Base-by-base conservation (phyloP, 2,888 invertebrate species). In the Dynastes maya region DNA sequence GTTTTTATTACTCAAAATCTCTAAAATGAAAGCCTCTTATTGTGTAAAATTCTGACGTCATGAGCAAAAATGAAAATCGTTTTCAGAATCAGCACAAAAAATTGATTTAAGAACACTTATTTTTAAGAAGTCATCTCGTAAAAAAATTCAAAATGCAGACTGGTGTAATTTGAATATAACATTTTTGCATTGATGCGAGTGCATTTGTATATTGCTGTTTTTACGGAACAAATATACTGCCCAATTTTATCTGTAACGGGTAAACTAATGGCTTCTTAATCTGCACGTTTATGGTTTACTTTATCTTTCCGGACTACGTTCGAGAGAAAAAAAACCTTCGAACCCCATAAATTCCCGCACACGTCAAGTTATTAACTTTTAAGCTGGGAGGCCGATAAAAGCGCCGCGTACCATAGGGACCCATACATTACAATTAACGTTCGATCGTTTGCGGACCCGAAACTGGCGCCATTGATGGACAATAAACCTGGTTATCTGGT, bases 361-460 rank as follows among this genome's bases (percentile, higher is more conserved):
- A 16, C 22, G 61, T 45, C 22, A 61, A 61, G 29, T 61, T 61
- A 61, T 61, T 61, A 61, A 61, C 61, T 61, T 61, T 61, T 29
- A 29, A 27, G 61, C 61, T 61, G n/a, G 11, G 9, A 11, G 61
- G 61, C 29, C 11, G 9, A 22, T 61, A 61, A 61, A 61, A 61
- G 61, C 11, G 61, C 5, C 22, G 27, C 45, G 32, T 37, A 16
- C 61, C 61, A 61, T 29, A 29, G 61, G 29, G 61, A 61, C 16
- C 61, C 22, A 61, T 61, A 61, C 22, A 61, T 61, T 61, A 61
- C 61, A 61, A 61, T 61, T 61, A 61, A 61, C 61, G 61, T 61
- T 22, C 29, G 61, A 16, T 61, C 61, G 61, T 22, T 61, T 61
- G 61, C 61, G 22, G 61, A 45, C 8, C 45, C 45, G 45, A 45